A percentile compares a stretch with the other conserved stretches of the same genome.
Conservation (phyloP, 2,888 invertebrate species). For the Agrilus mali region DNA sequence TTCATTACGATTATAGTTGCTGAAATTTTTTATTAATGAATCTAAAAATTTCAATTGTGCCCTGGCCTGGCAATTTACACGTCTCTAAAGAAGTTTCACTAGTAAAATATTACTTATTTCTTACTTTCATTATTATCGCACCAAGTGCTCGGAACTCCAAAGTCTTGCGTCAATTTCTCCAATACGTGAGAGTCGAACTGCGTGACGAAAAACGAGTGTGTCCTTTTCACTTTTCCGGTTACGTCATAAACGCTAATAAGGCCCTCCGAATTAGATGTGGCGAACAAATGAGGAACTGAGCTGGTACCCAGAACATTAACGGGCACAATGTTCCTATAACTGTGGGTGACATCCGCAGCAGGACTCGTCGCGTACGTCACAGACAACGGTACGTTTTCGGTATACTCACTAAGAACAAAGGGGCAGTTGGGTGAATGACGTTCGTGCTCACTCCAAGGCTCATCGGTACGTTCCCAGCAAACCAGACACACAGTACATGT, state of each 20-base stretch:
- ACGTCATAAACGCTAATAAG: slow-evolving; percentile 76
- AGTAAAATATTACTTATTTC: slow-evolving; percentile 3
- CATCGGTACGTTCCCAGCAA: slow-evolving; percentile 94
- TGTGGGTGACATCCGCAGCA: slow-evolving; percentile 38
- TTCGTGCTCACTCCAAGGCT: slow-evolving; percentile 96
- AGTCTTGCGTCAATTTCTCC: slow-evolving; percentile 32
- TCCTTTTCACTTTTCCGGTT: slow-evolving; percentile 60
- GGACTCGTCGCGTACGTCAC: slow-evolving; percentile 75
- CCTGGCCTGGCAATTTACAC: too few relatives aligned
- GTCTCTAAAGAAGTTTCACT: not conserved
- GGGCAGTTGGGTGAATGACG: slow-evolving; percentile 88
- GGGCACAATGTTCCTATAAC: slow-evolving; percentile 16
- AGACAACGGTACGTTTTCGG: slow-evolving; percentile 86
- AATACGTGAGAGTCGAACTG: slow-evolving; percentile 33
- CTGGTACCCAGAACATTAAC: slow-evolving; percentile 26
- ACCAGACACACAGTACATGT: slow-evolving; percentile 90
- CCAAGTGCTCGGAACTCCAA: slow-evolving; percentile 27
- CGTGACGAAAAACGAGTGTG: slow-evolving; percentile 43
- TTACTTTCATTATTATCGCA: slow-evolving; percentile 26
- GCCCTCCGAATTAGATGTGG: slow-evolving; percentile 44
- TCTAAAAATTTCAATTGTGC: too few relatives aligned
- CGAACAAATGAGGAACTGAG: slow-evolving; percentile 35
- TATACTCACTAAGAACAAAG: slow-evolving; percentile 88
- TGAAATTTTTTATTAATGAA: too few relatives aligned
- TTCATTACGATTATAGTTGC: too few relatives aligned